Evolutionary conservation across 2,888 invertebrate species (phyloP).

Genomic region (Luperina testacea): DNA sequence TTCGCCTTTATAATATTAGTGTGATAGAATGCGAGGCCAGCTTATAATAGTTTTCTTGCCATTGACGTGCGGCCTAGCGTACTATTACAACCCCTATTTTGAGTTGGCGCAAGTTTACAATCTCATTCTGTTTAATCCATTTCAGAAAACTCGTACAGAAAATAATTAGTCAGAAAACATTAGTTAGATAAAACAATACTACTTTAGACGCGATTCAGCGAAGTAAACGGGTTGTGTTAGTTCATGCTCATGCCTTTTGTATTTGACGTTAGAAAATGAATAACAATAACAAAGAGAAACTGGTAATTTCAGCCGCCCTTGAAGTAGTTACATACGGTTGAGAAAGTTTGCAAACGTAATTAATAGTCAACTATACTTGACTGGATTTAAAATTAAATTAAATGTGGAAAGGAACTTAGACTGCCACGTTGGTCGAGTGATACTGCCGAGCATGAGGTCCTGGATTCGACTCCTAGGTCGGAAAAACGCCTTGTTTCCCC

Average conservation of each 20-base stretch:
- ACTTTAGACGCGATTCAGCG: neutral
- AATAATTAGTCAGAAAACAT: neutral
- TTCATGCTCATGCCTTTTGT: conserved; percentile 42
- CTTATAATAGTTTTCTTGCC: too few relatives aligned
- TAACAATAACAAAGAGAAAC: conserved; percentile 76
- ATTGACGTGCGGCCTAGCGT: too few relatives aligned
- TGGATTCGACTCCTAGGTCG: neutral
- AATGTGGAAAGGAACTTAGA: neutral
- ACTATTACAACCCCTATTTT: too few relatives aligned
- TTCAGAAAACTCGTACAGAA: neutral
- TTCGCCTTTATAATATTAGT: too few relatives aligned
- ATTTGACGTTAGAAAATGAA: conserved; percentile 78
- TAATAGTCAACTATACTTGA: neutral
- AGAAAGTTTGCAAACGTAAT: conserved; percentile 30
- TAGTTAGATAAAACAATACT: neutral
- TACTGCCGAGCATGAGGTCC: neutral
- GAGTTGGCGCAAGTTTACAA: too few relatives aligned
- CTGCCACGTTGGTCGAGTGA: neutral
- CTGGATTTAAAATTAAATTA: conserved; percentile 9
- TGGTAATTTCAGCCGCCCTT: conserved; percentile 72
- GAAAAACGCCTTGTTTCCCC: too few relatives aligned
- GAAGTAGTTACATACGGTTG: conserved; percentile 64
- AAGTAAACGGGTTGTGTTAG: conserved; percentile 28
- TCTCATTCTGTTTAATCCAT: neutral
- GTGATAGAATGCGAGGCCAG: too few relatives aligned